Base-by-base conservation (phyloP, 2,888 invertebrate species). In the Cyclophora punctaria region DNA sequence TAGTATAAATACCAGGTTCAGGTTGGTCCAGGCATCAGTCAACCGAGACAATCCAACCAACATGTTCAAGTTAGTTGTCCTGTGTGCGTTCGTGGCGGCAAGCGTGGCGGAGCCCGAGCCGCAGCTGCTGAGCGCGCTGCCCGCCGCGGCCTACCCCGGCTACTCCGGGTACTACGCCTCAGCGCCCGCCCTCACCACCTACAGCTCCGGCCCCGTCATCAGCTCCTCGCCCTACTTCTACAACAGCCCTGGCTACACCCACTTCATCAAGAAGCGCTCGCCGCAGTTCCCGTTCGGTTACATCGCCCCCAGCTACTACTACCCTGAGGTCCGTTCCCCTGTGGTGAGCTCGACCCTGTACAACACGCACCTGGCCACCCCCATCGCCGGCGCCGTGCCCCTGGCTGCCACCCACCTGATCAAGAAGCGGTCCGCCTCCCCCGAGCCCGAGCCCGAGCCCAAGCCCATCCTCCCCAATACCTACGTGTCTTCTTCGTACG, bases 31-130 rank as follows among this genome's bases (percentile, higher is more conserved):
- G 61, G 4, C 68, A 64, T 44, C 44, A 44, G 44, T 44, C 34
- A 48, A 52, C 47, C 53, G 51, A 57, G 45, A 45, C 47, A 45
- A 46, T 5, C 47, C 75, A 75, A 75, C 73, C 74, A 80, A 71
- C 65, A 83, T 83, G 82, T 80, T 73, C 70, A 82, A 80, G 67
- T 65, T 81, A 79, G 87, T 90, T 77, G 89, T 89, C 69, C 85
- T 91, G 87, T 89, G 83, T 73, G 89, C 90, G 78, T 79, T 91
- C 66, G 72, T 90, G 68, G 89, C 90, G 65, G 76, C 87, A 65
- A 90, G 80, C 59, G 66, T 80, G 54, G 91, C 91, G 62, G 75
- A 78, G 55, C 79, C 80, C 5, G 64, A 71, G 2, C 56, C 59
- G 5, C 5, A 34, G 34, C 49, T 58, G n/a, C 48, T 59, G 34